These are phyloP conservation scores for Labeo calbasu DNA, from an alignment of 2,797 vertebrate species.

Conservation along the genomic window DNA sequence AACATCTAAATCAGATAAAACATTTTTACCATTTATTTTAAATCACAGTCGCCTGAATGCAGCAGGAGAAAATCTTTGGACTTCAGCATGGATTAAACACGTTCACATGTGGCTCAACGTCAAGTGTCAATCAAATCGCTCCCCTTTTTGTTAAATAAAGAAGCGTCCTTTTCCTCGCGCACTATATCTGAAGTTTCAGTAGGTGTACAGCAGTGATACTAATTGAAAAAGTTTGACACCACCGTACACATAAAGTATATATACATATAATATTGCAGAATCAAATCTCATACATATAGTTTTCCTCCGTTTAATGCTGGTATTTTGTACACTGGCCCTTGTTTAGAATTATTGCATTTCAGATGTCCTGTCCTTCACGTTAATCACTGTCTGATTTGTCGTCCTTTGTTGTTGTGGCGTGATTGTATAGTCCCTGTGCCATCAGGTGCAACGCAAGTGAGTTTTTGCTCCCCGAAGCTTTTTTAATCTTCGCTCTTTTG, in stretches of 20 bases:
- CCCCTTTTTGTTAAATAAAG: conserved; percentile 62
- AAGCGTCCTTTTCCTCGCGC: conserved; percentile 53
- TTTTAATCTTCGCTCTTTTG: conserved; percentile 93
- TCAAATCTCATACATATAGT: conserved; percentile 74
- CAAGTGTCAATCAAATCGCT: conserved; percentile 76
- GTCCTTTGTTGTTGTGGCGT: conserved; percentile 83
- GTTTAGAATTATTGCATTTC: conserved; percentile 85
- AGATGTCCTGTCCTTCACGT: conserved; percentile 56
- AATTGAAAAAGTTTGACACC: conserved; percentile 74
- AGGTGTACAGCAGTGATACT: conserved; percentile 65
- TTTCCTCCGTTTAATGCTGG: conserved; percentile 84
- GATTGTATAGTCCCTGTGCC: conserved; percentile 92
- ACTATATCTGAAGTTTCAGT: conserved; percentile 69
- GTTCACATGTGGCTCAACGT: conserved; percentile 57
- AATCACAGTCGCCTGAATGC: conserved; percentile 88
- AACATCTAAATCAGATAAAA: conserved; percentile 69
- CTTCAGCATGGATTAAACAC: conserved; percentile 83
- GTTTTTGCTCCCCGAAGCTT: conserved; percentile 86
- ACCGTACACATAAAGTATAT: conserved; percentile 82
- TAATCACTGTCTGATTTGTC: conserved; percentile 91
- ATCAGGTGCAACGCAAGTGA: conserved; percentile 85
- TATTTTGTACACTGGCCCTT: conserved; percentile 87
- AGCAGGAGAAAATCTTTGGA: conserved; percentile 92
- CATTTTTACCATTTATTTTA: conserved; percentile 78
- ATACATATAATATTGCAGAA: conserved; percentile 83